phyloP scores from a whole-genome alignment of 2,113 vertebrate species.

The Prunella fulvescens region DNA sequence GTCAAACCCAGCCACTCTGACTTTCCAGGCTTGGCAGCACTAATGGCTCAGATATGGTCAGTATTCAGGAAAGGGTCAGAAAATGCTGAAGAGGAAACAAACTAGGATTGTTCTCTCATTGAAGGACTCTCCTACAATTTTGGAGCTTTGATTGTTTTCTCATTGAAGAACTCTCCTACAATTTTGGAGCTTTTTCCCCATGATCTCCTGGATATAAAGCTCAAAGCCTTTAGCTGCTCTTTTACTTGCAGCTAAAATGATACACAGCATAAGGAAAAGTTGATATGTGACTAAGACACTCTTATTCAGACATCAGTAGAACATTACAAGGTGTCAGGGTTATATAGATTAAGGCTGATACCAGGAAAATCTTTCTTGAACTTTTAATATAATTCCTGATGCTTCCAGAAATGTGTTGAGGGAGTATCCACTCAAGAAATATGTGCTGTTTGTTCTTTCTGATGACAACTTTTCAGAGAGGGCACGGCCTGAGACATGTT shows the following conservation, averaged over 20 bases:
- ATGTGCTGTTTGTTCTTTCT: not conserved
- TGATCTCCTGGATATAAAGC: not conserved
- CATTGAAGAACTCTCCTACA: not conserved
- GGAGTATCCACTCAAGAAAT: not conserved
- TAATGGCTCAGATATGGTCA: not conserved
- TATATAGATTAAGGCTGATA: not conserved
- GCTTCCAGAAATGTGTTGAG: not conserved
- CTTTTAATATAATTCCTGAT: not conserved
- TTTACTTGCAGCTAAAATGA: not conserved
- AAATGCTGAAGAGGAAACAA: not conserved
- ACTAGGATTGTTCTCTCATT: not conserved
- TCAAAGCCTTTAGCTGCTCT: not conserved
- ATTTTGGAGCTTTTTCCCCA: accelerated
- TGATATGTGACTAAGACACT: not conserved
- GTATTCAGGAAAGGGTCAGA: not conserved
- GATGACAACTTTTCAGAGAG: not conserved
- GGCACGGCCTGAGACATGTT: not conserved
- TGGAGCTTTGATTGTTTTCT: not conserved
- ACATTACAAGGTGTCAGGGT: not conserved
- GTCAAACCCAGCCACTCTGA: not conserved
- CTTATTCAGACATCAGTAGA: not conserved
- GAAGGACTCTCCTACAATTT: not conserved
- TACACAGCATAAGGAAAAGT: not conserved
- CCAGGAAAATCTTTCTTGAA: not conserved
- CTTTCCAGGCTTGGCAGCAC: not conserved